Evolutionary conservation across 2,797 vertebrate genomes (phyloP), one percentile per base, ranked within the genome.

Genomic region (Sebastolobus alascanus): DNA sequence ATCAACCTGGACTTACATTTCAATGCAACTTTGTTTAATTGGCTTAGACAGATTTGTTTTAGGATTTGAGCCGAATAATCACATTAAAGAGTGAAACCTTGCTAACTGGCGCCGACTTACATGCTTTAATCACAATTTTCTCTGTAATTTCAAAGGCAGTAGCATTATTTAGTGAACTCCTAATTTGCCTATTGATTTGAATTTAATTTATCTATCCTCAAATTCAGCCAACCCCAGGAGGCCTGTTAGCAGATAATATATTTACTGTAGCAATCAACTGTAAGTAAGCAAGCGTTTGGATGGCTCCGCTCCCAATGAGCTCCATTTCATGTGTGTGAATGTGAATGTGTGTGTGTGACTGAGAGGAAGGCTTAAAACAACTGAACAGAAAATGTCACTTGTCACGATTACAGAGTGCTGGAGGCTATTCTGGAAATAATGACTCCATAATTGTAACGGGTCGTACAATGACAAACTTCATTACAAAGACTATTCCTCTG

Each of bases 181-280:
- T 89, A 81, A 89, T 93, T 92, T 89, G 59, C 69, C 59, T 61
- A 86, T 91, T 87, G 80, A 93, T 92, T 87, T 82, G 10, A 82
- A 84, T 82, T 83, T 3, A 77, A 85, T 86, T 88, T 11, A 77
- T 84, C 69, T 84, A 37, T 54, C 40, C 52, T 70, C 59, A 74
- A 86, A 86, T 82, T 73, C 60, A 68, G 10, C 60, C 20, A 12
- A 37, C 66, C 69, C 46, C 25, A 37, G 58, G 80, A 84, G 65
- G 52, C 79, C 40, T 70, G 56, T 86, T 61, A 54, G 38, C 0
- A 75, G 77, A 88, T 87, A 68, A 83, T 84, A 67, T 75, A 85
- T 92, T 89, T 81, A 75, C 73, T 89, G 70, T 72, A 67, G 68
- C 60, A 76, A 73, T 82, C 50, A 73, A 33, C 58, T 70, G 63